Conservation (phyloP, 2,113 vertebrate genomes). For the Chrysochloris asiatica region DNA sequence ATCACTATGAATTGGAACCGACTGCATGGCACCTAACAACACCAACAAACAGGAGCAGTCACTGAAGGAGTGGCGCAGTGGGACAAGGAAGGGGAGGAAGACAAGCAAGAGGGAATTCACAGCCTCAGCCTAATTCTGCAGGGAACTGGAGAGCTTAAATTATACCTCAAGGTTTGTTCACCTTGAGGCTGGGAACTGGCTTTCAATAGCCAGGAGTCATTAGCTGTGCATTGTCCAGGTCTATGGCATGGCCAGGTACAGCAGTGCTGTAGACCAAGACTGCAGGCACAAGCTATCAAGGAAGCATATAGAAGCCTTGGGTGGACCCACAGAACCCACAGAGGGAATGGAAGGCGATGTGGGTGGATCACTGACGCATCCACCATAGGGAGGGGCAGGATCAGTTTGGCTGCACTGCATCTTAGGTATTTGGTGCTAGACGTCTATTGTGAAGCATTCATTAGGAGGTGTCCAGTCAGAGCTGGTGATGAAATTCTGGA, state of each 20-base stretch:
- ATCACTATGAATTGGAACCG: no score
- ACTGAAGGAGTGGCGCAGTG: neutral
- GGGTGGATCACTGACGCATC: neutral
- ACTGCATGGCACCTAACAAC: no score
- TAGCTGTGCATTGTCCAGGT: neutral
- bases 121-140: neutral
- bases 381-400: no score
- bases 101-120: no score
- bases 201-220: neutral
- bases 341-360: fast-evolving
- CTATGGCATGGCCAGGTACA: fast-evolving
- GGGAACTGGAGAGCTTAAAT: neutral
- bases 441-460: neutral
- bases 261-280: neutral
- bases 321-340: neutral
- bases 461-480: neutral
- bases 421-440: neutral
- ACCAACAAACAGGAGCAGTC: neutral
- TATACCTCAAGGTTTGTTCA: neutral
- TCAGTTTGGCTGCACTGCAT: fast-evolving
- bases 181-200: neutral
- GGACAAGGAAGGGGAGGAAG: neutral
- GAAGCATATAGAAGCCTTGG: neutral
- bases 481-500: neutral
- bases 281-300: neutral